Conservation (phyloP, 2,888 invertebrate species). For the Lasioglossum vierecki region DNA sequence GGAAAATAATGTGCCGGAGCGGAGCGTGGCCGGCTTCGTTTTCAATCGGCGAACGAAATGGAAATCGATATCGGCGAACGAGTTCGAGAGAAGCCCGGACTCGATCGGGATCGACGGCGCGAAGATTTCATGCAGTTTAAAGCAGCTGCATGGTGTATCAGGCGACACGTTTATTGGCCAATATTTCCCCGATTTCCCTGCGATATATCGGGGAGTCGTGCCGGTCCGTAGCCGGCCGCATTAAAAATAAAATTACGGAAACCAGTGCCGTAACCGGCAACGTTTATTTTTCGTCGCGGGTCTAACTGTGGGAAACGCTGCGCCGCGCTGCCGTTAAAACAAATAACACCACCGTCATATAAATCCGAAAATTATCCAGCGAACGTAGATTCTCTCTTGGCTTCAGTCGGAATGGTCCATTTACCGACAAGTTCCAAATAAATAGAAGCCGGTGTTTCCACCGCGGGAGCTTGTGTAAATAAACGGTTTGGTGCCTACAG, state of each 20-base stretch:
- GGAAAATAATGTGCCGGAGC: constrained; percentile 5
- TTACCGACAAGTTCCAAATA: not conserved
- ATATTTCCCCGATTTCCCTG: constrained; percentile 18
- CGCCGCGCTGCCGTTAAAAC: not conserved
- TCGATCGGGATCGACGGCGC: constrained; percentile 1
- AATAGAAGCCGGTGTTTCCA: not conserved
- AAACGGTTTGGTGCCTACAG: not conserved
- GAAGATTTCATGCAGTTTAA: not conserved
- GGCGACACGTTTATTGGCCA: constrained; percentile 18
- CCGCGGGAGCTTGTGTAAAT: not conserved
- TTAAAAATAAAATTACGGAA: constrained; percentile 16
- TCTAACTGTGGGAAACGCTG: not conserved
- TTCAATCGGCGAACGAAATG: not conserved
- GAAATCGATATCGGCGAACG: not conserved
- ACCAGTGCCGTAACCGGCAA: not conserved
- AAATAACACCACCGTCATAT: not conserved
- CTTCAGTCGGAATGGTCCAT: not conserved
- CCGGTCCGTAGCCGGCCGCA: not conserved
- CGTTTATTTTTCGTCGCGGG: constrained; percentile 6
- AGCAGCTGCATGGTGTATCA: not conserved
- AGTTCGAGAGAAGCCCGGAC: not conserved
- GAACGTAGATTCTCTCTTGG: not conserved
- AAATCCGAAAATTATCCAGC: not conserved
- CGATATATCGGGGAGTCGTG: not conserved
- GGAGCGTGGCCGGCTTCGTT: not conserved